Evolutionary conservation across 2,888 invertebrate genomes (phyloP).

Genomic region (Slavum lentiscoides): DNA sequence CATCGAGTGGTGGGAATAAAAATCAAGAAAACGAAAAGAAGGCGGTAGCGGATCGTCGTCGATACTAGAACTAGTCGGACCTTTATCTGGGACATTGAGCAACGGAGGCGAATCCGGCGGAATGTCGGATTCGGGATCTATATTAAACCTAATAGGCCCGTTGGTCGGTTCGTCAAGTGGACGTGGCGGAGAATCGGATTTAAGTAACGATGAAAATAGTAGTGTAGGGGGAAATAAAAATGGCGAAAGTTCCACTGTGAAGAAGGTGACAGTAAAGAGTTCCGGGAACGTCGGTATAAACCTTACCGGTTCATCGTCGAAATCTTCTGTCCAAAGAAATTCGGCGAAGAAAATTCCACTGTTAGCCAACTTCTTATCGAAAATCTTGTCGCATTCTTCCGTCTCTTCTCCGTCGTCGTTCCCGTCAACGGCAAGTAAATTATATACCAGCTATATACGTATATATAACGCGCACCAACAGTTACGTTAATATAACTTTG

Average conservation of each 20-base stretch:
- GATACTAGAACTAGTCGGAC: constrained; percentile 48
- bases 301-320: background rate
- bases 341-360: background rate
- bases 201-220: background rate
- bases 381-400: constrained; percentile 7
- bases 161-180: constrained; percentile 4
- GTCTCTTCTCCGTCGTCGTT: constrained; percentile 13
- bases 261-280: too few species aligned
- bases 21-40: too few species aligned
- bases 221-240: background rate
- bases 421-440: constrained; percentile 29
- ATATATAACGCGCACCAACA: background rate
- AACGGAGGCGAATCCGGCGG: constrained; percentile 29
- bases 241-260: background rate
- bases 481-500: too few species aligned
- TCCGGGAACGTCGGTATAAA: background rate
- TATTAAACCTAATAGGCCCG: constrained; percentile 46
- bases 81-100: constrained; percentile 10
- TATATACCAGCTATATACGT: background rate
- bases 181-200: background rate
- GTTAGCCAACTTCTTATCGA: background rate
- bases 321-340: background rate
- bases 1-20: background rate
- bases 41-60: background rate
- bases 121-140: constrained; percentile 53